Evolutionary conservation across 2,888 invertebrate genomes (phyloP).

Genomic region (Oconnorella tubifera): DNA sequence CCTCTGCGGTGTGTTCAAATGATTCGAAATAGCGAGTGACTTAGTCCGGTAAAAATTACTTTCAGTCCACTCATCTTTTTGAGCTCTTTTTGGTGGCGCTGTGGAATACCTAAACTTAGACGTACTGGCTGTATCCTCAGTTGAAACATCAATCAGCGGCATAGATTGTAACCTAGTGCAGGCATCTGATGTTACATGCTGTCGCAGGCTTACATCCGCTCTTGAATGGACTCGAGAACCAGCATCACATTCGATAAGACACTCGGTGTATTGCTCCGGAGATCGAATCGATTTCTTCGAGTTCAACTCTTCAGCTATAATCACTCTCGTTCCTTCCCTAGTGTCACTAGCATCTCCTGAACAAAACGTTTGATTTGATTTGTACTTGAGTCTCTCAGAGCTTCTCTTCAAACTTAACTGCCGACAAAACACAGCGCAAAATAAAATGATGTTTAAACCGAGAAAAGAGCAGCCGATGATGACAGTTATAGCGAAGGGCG

Average conservation of each 20-base stretch:
- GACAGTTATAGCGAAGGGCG: constrained; percentile 60
- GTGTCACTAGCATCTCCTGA: background rate
- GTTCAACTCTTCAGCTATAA: background rate
- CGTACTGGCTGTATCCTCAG: too few relatives aligned
- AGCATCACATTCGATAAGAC: background rate
- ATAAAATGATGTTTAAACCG: constrained; percentile 85
- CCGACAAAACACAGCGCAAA: constrained; percentile 70
- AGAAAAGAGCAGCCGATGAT: constrained; percentile 89
- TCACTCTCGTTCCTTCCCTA: background rate
- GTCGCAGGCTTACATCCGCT: too few relatives aligned
- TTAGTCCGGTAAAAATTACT: too few relatives aligned
- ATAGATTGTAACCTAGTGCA: too few relatives aligned
- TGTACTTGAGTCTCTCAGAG: background rate
- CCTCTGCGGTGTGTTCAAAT: too few relatives aligned
- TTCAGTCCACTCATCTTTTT: background rate
- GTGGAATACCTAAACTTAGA: too few relatives aligned
- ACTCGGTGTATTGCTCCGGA: background rate
- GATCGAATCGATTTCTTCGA: background rate
- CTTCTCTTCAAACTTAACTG: background rate
- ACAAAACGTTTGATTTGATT: too few relatives aligned
- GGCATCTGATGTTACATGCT: too few relatives aligned
- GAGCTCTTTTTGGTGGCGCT: background rate
- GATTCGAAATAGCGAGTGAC: too few relatives aligned
- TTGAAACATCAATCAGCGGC: too few relatives aligned
- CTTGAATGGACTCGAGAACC: too few relatives aligned